phyloP scores from a whole-genome alignment of 2,113 vertebrate genomes.

The Myotis lucifugus region DNA sequence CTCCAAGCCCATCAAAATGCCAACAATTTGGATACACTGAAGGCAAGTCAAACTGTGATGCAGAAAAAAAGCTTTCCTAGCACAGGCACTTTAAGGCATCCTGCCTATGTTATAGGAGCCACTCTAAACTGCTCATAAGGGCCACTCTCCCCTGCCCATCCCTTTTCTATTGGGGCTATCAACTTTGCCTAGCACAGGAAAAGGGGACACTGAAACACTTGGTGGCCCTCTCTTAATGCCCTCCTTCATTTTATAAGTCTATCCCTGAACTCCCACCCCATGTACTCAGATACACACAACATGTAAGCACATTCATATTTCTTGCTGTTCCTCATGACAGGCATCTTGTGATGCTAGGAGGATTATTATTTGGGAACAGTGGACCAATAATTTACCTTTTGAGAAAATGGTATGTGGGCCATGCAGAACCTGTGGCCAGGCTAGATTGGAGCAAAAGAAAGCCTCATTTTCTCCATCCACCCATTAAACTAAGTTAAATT shows the following conservation, averaged over 20 bases:
- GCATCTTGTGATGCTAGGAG: not conserved
- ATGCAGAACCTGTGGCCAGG: constrained; percentile 11
- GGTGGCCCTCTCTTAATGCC: not conserved
- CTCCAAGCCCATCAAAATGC: not conserved
- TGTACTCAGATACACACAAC: not conserved
- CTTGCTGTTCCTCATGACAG: not conserved
- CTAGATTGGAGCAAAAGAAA: not conserved
- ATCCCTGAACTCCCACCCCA: not conserved
- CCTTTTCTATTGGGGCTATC: not conserved
- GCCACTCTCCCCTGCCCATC: not conserved
- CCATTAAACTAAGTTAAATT: constrained; percentile 42
- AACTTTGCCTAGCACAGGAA: not conserved
- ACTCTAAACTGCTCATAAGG: not conserved
- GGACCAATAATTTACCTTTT: not conserved
- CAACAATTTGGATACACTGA: not conserved
- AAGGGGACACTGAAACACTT: not conserved
- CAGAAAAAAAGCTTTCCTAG: not conserved
- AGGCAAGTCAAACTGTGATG: not conserved
- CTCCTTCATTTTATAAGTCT: not conserved
- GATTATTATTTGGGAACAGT: not conserved
- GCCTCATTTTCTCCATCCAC: not conserved
- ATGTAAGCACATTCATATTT: not conserved
- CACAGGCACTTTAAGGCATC: not conserved
- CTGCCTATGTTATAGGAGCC: not conserved
- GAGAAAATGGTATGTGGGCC: not conserved